phyloP scores from a whole-genome alignment of 2,797 vertebrate species.

The Eleutherodactylus coqui region DNA sequence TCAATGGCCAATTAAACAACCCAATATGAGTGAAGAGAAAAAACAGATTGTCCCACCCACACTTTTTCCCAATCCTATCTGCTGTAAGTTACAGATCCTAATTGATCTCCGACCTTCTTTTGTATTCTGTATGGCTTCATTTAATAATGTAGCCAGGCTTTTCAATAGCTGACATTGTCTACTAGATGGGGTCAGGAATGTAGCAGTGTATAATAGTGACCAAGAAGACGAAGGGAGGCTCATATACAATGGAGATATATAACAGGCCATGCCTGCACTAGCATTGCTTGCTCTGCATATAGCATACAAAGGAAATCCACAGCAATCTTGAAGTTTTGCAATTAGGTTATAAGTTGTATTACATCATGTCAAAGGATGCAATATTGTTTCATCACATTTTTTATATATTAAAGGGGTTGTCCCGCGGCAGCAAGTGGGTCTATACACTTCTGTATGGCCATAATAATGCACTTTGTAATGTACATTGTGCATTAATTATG shows the following conservation, averaged over 20 bases:
- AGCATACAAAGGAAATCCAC: too few relatives aligned
- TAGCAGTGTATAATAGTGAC: neutral
- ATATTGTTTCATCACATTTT: too few relatives aligned
- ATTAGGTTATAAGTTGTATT: neutral
- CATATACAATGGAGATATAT: neutral
- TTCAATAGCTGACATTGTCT: neutral
- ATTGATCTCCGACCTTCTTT: slow-evolving; percentile 27
- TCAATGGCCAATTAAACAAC: slow-evolving; percentile 44
- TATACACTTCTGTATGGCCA: too few relatives aligned
- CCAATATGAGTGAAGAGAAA: slow-evolving; percentile 17
- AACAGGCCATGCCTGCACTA: neutral
- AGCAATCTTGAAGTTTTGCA: too few relatives aligned
- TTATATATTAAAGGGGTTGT: too few relatives aligned
- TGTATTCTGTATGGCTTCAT: slow-evolving; percentile 3
- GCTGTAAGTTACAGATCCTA: slow-evolving; percentile 7
- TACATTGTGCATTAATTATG: too few relatives aligned
- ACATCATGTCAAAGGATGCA: too few relatives aligned
- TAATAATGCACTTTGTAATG: too few relatives aligned
- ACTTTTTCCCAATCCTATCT: neutral
- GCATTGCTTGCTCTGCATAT: neutral
- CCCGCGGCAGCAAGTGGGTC: too few relatives aligned
- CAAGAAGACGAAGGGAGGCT: neutral
- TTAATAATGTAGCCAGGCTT: neutral
- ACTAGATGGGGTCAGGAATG: slow-evolving; percentile 32
- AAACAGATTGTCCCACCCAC: slow-evolving; percentile 20